Conservation (phyloP, 2,113 vertebrate genomes). For the Scomber colias region DNA sequence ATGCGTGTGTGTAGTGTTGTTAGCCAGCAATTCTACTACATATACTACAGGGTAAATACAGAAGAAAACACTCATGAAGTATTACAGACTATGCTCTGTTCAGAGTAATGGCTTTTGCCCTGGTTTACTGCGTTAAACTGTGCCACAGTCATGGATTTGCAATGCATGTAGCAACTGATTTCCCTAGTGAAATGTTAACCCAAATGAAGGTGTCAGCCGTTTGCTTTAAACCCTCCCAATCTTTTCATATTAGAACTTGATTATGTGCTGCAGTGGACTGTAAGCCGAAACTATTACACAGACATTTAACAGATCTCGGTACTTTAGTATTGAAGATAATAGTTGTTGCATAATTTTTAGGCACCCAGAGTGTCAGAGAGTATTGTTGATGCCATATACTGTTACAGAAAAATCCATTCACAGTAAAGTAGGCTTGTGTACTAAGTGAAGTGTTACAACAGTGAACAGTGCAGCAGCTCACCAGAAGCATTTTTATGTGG, state of each 20-base stretch:
- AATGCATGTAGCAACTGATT: not conserved
- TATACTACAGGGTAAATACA: not conserved
- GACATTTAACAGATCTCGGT: not conserved
- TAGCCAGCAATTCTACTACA: not conserved
- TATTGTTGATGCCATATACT: not conserved
- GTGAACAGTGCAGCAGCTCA: too few species aligned
- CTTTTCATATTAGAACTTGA: not conserved
- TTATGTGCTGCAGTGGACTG: not conserved
- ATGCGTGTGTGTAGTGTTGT: not conserved
- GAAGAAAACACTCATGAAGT: too few species aligned
- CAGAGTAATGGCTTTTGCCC: not conserved
- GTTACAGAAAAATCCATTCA: too few species aligned
- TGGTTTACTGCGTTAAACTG: not conserved
- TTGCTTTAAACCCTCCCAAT: too few species aligned
- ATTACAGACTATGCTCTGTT: not conserved
- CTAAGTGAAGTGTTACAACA: too few species aligned
- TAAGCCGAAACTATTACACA: not conserved
- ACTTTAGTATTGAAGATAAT: not conserved
- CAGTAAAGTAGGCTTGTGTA: too few species aligned
- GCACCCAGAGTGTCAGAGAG: not conserved
- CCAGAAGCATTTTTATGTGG: not conserved
- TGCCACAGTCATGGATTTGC: not conserved
- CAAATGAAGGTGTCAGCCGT: not conserved
- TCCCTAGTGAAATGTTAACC: conserved; percentile 7
- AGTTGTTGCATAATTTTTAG: not conserved